phyloP scores from a whole-genome alignment of 2,113 vertebrate genomes.

The Podarcis cretensis region DNA sequence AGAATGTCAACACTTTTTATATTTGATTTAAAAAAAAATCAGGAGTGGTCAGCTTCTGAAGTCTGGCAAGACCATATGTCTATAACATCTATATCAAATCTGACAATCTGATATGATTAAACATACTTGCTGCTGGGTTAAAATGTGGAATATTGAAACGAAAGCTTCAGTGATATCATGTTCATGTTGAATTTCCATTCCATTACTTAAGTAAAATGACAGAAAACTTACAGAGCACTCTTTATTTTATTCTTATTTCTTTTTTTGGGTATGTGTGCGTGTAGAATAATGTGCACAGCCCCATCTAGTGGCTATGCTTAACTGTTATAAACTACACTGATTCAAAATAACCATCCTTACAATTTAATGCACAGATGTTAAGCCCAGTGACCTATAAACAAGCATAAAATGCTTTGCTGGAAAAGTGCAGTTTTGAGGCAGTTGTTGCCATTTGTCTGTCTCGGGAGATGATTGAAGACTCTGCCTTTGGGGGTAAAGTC shows the following conservation, averaged over 20 bases:
- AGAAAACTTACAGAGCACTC: neutral
- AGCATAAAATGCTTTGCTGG: neutral
- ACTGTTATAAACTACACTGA: neutral
- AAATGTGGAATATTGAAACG: neutral
- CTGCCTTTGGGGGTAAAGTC: too few relatives aligned
- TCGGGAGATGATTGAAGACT: too few relatives aligned
- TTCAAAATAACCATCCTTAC: neutral
- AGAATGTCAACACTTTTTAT: neutral
- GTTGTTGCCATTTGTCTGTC: too few relatives aligned
- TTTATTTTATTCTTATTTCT: accelerated
- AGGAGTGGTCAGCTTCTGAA: neutral
- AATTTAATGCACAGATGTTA: neutral
- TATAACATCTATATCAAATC: neutral
- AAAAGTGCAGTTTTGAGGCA: neutral
- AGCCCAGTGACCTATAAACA: too few relatives aligned
- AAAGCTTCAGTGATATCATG: neutral
- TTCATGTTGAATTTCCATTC: neutral
- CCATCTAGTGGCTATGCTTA: neutral
- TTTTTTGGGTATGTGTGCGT: too few relatives aligned
- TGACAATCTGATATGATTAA: neutral
- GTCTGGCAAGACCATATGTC: neutral
- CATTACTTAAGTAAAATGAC: neutral
- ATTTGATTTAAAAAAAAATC: neutral
- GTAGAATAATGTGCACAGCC: neutral
- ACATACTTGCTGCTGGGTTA: neutral